These are phyloP conservation scores for Agapornis roseicollis DNA, from an alignment of 2,113 vertebrate species.

Conservation along the genomic window DNA sequence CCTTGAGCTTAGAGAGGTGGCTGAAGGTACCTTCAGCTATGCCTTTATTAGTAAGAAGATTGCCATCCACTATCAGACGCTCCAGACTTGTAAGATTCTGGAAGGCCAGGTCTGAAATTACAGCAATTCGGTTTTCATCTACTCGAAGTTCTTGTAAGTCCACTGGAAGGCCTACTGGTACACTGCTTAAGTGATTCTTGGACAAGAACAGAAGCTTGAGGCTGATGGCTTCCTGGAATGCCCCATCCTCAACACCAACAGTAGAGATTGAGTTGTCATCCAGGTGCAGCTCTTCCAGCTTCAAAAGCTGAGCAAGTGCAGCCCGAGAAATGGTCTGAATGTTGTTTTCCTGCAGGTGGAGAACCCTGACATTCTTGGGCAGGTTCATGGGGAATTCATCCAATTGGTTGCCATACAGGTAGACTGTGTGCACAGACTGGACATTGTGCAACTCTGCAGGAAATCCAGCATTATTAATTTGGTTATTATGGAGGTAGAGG, in stretches of 20 bases:
- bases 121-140: slow-evolving; percentile 94
- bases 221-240: slow-evolving; percentile 92
- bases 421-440: slow-evolving; percentile 91
- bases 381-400: slow-evolving; percentile 98
- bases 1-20: slow-evolving; percentile 88
- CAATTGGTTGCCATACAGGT: slow-evolving; percentile 95
- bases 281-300: slow-evolving; percentile 92
- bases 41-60: slow-evolving; percentile 92
- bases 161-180: slow-evolving; percentile 91
- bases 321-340: slow-evolving; percentile 97
- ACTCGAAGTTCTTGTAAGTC: slow-evolving; percentile 92
- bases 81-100: slow-evolving; percentile 93
- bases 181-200: slow-evolving; percentile 96
- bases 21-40: slow-evolving; percentile 93
- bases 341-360: slow-evolving; percentile 98
- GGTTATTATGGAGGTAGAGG: slow-evolving; percentile 98
- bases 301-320: slow-evolving; percentile 90
- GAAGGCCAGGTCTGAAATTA: slow-evolving; percentile 93
- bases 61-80: slow-evolving; percentile 93
- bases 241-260: slow-evolving; percentile 94
- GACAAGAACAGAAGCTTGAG: slow-evolving; percentile 95
- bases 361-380: slow-evolving; percentile 89
- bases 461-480: slow-evolving; percentile 99
- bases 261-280: slow-evolving; percentile 98
- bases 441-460: slow-evolving; percentile 92